phyloP scores from a whole-genome alignment of 2,888 invertebrate genomes.

The Apotomis turbidana region DNA sequence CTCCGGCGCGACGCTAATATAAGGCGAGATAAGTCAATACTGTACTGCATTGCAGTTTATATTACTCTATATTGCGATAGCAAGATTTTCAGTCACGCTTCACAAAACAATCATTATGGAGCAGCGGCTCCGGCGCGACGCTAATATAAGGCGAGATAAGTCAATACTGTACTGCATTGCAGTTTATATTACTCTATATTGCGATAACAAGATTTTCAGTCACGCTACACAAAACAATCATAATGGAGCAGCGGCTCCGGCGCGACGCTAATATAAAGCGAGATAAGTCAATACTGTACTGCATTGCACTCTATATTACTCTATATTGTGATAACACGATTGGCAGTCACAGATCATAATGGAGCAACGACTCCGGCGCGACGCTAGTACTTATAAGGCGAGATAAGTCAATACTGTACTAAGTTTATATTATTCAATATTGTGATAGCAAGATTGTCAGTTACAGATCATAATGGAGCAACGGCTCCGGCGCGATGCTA shows the following conservation, averaged over 20 bases:
- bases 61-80: background rate
- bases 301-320: background rate
- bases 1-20: conserved; percentile 24
- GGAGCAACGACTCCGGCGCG: conserved; percentile 45
- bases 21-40: conserved; percentile 11
- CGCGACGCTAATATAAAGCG: conserved; percentile 21
- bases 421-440: no score
- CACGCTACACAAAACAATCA: no score
- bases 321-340: no score
- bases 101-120: conserved; percentile 45
- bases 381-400: conserved; percentile 23
- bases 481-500: conserved; percentile 41
- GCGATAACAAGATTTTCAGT: no score
- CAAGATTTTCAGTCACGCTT: no score
- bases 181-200: background rate
- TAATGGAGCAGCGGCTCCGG: conserved; percentile 48
- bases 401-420: conserved; percentile 1
- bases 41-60: background rate
- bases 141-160: conserved; percentile 22
- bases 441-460: no score
- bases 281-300: conserved; percentile 2
- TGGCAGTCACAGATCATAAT: conserved; percentile 44
- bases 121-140: conserved; percentile 44
- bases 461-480: conserved; percentile 43
- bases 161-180: background rate